Base-by-base conservation (phyloP, 2,888 invertebrate genomes). In the Philereme transversata region DNA sequence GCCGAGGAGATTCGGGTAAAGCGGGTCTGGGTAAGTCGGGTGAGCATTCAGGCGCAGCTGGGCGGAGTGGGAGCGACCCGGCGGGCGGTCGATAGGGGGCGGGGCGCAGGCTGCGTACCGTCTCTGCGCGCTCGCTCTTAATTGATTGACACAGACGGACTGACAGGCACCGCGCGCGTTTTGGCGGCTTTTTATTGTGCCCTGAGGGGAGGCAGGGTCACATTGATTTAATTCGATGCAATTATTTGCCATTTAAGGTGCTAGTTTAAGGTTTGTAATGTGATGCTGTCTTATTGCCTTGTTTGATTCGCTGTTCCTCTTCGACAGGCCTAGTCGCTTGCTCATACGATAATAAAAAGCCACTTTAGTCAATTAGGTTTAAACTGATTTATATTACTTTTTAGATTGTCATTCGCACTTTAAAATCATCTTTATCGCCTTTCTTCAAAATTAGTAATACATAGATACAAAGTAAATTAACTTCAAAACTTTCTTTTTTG, bases 141-240 rank as follows among this genome's bases (percentile, higher is more conserved):
- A 90, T 90, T 90, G 90, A 90, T 90, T 90, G 90, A 90, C 90
- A 88, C 79, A 83, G 84, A 84, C 84, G 81, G 80, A 84, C 84
- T 82, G 88, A 85, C 90, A 85, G 82, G 79, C 85, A 83, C 82
- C 86, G 82, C 82, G 76, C 65, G 66, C 76, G 76, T 80, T 82
- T 82, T 79, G 79, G 79, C 77, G 68, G 72, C 73, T 75, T 89
- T 89, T 90, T 90, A 88, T 88, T 87, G 87, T 80, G 74, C 61
- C 78, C 77, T 72, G 72, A 72, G 75, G 75, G 72, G 76, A 75
- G 74, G 73, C 72, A 61, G 65, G 67, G 65, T 72, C 43, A 56
- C 74, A 73, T 77, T 80, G 82, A 84, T 87, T 85, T 77, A 68
- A 76, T 76, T 74, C 55, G 60, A 60, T 65, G 57, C 65, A 63